These are phyloP conservation scores for Antennarius maculatus DNA, from an alignment of 2,797 vertebrate genomes.

Conservation along the genomic window DNA sequence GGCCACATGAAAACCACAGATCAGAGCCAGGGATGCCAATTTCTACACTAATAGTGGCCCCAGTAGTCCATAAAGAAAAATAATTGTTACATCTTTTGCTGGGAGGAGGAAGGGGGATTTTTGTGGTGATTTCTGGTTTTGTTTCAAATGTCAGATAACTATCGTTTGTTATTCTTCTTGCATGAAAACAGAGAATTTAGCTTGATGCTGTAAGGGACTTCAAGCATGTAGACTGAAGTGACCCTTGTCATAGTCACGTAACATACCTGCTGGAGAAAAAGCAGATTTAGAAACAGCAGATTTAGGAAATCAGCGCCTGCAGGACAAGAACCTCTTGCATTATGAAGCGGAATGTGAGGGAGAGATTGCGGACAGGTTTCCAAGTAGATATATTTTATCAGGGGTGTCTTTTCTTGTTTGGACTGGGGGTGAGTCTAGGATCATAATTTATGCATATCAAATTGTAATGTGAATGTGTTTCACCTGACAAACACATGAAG, in stretches of 20 bases:
- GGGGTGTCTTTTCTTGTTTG: too few species aligned
- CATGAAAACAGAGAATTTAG: neutral
- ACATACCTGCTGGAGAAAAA: neutral
- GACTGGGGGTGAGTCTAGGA: too few species aligned
- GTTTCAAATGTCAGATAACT: conserved; percentile 17
- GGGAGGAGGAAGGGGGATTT: conserved; percentile 2
- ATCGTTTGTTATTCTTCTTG: conserved; percentile 9
- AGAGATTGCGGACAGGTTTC: neutral
- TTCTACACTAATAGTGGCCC: conserved; percentile 26
- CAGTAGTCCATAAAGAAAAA: conserved; percentile 34
- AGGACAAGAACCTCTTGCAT: neutral
- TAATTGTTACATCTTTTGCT: conserved; percentile 11
- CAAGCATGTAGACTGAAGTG: neutral
- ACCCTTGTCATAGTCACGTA: neutral
- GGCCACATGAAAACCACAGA: conserved; percentile 57
- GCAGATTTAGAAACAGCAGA: neutral
- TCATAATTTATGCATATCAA: too few species aligned
- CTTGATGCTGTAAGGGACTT: neutral
- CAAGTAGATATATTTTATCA: neutral
- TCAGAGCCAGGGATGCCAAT: conserved; percentile 39
- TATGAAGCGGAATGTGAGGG: neutral
- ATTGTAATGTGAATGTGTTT: too few species aligned
- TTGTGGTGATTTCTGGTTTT: conserved; percentile 14
- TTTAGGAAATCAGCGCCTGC: neutral
- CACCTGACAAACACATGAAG: too few species aligned